Evolutionary conservation across 2,797 vertebrate genomes (phyloP), one percentile per base, ranked within the genome.

Genomic region (Tachyglossus aculeatus): DNA sequence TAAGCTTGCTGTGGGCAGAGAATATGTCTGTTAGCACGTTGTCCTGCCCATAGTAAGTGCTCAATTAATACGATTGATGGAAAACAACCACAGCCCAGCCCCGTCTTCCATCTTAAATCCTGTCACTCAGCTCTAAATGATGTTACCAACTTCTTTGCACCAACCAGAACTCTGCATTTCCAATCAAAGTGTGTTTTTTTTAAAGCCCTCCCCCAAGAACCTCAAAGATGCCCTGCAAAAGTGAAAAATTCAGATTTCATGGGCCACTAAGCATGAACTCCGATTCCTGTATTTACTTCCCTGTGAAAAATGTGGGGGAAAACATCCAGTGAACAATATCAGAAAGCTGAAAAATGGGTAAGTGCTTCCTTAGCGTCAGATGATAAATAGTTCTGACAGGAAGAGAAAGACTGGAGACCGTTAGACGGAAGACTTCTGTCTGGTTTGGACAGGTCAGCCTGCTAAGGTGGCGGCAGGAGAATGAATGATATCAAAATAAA

Each of bases 401-500:
- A 68, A 71, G 57, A 64, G n/a, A 39, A 21, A 57, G 39, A 60
- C 22, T 67, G 62, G 11, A 60, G 45, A 45, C 58, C 25, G 31
- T 55, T 78, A 43, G 9, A 41, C 45, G 67, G 68, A 80, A 62
- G 18, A 9, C 31, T 52, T 68, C 45, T 64, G 37, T 11, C 8
- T 58, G 61, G 68, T 31, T 78, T 75, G 45, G 70, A 63, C 14
- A 73, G 31, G 59, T 71, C 41, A 66, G 78, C 41, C 38, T 74
- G 75, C 33, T 79, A 73, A 58, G 38, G 33, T 59, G 3, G 59
- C 5, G 45, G 59, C 77, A 78, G 36, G 60, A 71, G 79, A 78
- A 80, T 44, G 39, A 84, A 40, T 48, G 67, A 34, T 22, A 39
- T 52, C 52, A 25, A n/a, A n/a, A n/a, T 62, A 52, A 60, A 67